Evolutionary conservation across 2,113 vertebrate genomes (phyloP), one percentile per base, ranked within the genome.

Genomic region (Corvus hawaiiensis): DNA sequence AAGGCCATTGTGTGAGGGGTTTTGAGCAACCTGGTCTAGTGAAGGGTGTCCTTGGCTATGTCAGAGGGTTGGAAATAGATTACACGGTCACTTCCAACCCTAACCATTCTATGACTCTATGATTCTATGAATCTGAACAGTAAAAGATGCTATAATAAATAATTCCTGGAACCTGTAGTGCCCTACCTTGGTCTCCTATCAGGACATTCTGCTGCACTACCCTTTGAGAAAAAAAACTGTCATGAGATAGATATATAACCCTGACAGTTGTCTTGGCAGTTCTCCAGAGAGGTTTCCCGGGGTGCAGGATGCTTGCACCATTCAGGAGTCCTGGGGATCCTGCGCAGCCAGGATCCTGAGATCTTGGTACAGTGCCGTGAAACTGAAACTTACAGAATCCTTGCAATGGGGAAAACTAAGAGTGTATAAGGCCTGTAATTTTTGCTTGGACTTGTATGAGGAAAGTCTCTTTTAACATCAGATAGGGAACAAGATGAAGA

Each of bases 291-390:
- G 18, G 2, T 75, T 83, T 92, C 87, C 15, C 4, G 32, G 44
- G 27, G 7, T 55, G 51, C 5, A 30, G 33, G 56, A n/a, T 73
- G 18, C 9, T 61, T 21, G 7, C 21, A 21, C 20, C 16, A 22
- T 67, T 72, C 16, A 76, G 51, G 54, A 68, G 12, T 7, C 14
- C 28, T 1, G 24, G 22, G 46, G 14, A 54, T 71, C 43, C 56
- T 58, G 33, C 72, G 48, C 62, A 88, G 19, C 6, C 20, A 49
- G 14, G 41, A 56, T 82, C 33, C 52, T 51, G 52, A 78, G 56
- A 37, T 30, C 15, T 54, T 46, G 22, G 9, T 59, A 61, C 23
- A 52, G 35, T 0, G 0, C 59, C 43, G 32, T 61, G 30, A 41
- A 69, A 56, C 4, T 46, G n/a, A 76, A 89, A 39, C 19, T 62